Percentiles rank a stretch among this genome's conserved stretches.
Evolutionary conservation across 2,888 invertebrate species (phyloP).

Genomic region (Reticulitermes lucifugus): DNA sequence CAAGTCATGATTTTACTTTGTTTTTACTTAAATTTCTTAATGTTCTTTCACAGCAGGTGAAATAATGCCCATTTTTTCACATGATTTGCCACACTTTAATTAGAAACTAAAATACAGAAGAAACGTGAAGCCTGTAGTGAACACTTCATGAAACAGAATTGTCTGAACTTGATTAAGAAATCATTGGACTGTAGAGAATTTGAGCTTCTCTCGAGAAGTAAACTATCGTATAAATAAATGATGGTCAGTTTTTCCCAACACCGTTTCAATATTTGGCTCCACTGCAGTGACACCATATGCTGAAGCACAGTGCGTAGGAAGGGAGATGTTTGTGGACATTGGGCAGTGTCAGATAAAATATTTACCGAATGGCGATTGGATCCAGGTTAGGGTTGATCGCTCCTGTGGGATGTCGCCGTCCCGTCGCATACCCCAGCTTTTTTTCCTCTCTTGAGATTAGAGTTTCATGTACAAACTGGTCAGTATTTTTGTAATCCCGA

Average conservation of each 20-base stretch:
- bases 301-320: neutral
- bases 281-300: neutral
- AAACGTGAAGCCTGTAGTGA: neutral
- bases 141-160: conserved; percentile 12
- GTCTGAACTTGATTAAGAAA: conserved; percentile 5
- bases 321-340: neutral
- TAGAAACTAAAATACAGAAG: no score
- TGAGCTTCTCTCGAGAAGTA: neutral
- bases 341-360: conserved; percentile 9
- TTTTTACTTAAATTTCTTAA: no score
- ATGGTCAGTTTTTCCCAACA: neutral
- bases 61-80: no score
- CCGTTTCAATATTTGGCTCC: conserved; percentile 27
- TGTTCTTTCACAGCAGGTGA: no score
- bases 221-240: neutral
- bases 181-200: conserved; percentile 16
- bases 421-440: neutral
- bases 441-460: neutral
- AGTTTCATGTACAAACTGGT: neutral
- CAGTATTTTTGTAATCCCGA: neutral
- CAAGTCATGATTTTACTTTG: no score
- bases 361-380: conserved; percentile 29
- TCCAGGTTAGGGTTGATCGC: conserved; percentile 24
- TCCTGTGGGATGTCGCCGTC: conserved; percentile 1
- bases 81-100: no score